Evolutionary conservation across 2,888 invertebrate genomes (phyloP).

Genomic region (Macrophya alboannulata): DNA sequence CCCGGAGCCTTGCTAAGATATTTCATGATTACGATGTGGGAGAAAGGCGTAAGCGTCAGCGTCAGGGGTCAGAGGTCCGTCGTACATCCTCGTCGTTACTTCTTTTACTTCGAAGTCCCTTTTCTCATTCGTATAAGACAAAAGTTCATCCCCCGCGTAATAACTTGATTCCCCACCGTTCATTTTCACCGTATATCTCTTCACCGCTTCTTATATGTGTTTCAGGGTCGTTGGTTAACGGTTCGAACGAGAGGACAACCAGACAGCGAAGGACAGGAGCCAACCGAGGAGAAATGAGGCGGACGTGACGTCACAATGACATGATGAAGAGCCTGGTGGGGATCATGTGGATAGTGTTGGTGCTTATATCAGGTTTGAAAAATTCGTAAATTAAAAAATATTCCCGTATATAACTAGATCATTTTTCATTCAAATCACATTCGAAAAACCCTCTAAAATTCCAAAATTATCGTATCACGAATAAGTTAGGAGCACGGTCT

Average conservation of each 20-base stretch:
- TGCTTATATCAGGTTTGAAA: slow-evolving; percentile 83
- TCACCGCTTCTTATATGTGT: slow-evolving; percentile 2
- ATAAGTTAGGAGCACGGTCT: not conserved
- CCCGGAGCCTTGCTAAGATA: not conserved
- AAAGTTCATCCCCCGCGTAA: slow-evolving; percentile 1
- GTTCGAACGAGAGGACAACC: slow-evolving; percentile 33
- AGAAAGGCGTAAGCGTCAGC: not conserved
- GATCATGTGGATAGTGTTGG: slow-evolving; percentile 85
- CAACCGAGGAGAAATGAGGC: slow-evolving; percentile 78
- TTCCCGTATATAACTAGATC: not conserved
- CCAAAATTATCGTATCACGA: not conserved
- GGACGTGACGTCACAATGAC: slow-evolving; percentile 82
- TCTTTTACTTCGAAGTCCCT: not conserved
- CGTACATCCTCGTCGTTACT: not conserved
- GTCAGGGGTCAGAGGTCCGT: not conserved
- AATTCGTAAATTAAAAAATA: not conserved
- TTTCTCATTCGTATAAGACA: not conserved
- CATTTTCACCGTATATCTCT: not conserved
- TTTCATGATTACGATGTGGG: slow-evolving; percentile 22
- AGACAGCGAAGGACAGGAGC: slow-evolving; percentile 64
- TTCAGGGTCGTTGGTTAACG: slow-evolving; percentile 36
- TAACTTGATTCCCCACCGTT: slow-evolving; percentile 8
- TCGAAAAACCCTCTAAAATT: not conserved
- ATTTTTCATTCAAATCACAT: not conserved
- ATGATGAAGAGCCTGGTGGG: slow-evolving; percentile 84